Evolutionary conservation across 2,113 vertebrate genomes (phyloP).

Genomic region (Pelvicachromis taeniatus): DNA sequence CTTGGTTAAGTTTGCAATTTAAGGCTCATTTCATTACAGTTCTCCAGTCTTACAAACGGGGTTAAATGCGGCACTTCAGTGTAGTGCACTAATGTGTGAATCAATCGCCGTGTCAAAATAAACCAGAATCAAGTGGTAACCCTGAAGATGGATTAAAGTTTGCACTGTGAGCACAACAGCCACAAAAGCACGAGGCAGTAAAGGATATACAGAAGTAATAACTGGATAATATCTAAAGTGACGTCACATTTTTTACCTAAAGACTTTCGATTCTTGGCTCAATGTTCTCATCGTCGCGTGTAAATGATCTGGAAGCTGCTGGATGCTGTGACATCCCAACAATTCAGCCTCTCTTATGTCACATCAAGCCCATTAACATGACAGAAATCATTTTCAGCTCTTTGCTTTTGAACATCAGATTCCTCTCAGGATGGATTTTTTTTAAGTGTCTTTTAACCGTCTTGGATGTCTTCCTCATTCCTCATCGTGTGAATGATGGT

Average conservation of each 20-base stretch:
- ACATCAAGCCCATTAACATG: slow-evolving; percentile 16
- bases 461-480: not conserved
- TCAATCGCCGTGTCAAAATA: not conserved
- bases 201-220: not conserved
- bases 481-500: not conserved
- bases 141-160: not conserved
- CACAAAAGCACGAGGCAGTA: not conserved
- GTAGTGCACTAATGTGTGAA: not conserved
- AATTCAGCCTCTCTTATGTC: not conserved
- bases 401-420: not conserved
- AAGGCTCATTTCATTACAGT: not conserved
- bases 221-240: not conserved
- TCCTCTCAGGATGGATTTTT: not conserved
- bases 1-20: not conserved
- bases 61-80: not conserved
- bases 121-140: not conserved
- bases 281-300: not conserved
- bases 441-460: not conserved
- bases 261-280: not conserved
- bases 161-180: not conserved
- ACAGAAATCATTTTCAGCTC: not conserved
- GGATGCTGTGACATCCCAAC: not conserved
- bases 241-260: not conserved
- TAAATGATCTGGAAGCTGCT: not conserved
- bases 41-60: not conserved